A percentile compares a stretch with the other conserved stretches of the same genome.
Evolutionary conservation across 2,113 vertebrate species (phyloP).

Genomic region (Lucifuga dentata): DNA sequence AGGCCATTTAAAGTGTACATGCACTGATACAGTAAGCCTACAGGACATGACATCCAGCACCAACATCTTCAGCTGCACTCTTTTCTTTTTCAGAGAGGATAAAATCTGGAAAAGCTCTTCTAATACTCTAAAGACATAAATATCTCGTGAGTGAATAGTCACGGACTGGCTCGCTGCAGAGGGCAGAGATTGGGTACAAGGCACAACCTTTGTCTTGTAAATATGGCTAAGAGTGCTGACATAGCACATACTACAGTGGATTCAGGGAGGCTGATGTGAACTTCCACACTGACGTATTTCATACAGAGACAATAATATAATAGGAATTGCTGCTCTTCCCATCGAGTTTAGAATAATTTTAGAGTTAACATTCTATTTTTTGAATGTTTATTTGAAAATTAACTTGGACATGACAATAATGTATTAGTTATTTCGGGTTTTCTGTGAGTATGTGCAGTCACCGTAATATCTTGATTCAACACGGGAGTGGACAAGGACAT

Average conservation of each 20-base stretch:
- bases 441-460: conserved; percentile 14
- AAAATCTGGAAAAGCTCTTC: conserved; percentile 24
- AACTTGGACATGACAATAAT: too few relatives aligned
- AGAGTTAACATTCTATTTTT: too few relatives aligned
- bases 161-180: conserved; percentile 31
- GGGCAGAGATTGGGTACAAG: conserved; percentile 42
- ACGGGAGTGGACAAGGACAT: conserved; percentile 52
- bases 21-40: not conserved
- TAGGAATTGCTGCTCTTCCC: too few relatives aligned
- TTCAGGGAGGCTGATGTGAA: conserved; percentile 22
- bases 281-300: not conserved
- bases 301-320: not conserved
- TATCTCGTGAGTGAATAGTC: conserved; percentile 45
- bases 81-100: conserved; percentile 8
- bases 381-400: too few relatives aligned
- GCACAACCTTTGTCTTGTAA: conserved; percentile 51
- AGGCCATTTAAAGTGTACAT: too few relatives aligned
- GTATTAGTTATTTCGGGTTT: too few relatives aligned
- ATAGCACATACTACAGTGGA: conserved; percentile 24
- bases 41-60: too few relatives aligned
- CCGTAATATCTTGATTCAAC: conserved; percentile 27
- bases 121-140: conserved; percentile 12
- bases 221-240: conserved; percentile 43
- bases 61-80: not conserved
- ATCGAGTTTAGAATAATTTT: too few relatives aligned